A percentile compares a stretch with the other conserved stretches of the same genome.
Conservation (phyloP, 2,888 invertebrate species). For the Sinodicranocentrus sp. region DNA sequence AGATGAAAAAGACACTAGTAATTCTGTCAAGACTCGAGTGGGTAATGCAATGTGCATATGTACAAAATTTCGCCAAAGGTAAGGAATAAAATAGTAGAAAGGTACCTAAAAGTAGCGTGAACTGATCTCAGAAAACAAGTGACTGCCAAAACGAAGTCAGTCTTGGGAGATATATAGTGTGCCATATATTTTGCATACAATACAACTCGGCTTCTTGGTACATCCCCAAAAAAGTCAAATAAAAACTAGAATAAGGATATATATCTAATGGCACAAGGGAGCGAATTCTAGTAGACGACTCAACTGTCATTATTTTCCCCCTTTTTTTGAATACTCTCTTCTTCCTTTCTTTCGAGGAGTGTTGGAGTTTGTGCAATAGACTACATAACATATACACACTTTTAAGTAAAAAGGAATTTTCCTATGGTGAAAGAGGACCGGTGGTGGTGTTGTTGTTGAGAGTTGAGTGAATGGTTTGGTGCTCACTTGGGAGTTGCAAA, state of each 20-base stretch:
- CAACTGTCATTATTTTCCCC: conserved; percentile 52
- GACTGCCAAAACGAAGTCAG: conserved; percentile 41
- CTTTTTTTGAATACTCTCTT: conserved; percentile 29
- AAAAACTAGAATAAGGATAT: conserved; percentile 48
- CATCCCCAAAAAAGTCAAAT: not conserved
- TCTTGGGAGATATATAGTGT: conserved; percentile 14
- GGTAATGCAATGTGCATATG: no score
- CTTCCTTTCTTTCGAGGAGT: not conserved
- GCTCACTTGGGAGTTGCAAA: conserved; percentile 68
- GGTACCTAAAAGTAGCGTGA: not conserved
- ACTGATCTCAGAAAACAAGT: not conserved
- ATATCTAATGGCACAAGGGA: conserved; percentile 43
- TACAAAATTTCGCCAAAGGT: conserved; percentile 44
- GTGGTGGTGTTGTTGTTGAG: conserved; percentile 47
- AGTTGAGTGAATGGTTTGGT: conserved; percentile 64
- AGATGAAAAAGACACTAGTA: no score
- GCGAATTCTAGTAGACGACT: conserved; percentile 22
- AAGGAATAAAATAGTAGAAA: not conserved
- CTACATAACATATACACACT: no score
- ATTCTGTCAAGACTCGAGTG: no score
- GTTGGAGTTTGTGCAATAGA: no score
- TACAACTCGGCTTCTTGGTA: not conserved
- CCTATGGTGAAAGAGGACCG: not conserved
- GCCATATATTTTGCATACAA: not conserved
- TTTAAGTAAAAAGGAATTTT: not conserved